A percentile compares a stretch with the other conserved stretches of the same genome.
phyloP scores from a whole-genome alignment of 2,888 invertebrate genomes.

The Drosophila villosipedis region DNA sequence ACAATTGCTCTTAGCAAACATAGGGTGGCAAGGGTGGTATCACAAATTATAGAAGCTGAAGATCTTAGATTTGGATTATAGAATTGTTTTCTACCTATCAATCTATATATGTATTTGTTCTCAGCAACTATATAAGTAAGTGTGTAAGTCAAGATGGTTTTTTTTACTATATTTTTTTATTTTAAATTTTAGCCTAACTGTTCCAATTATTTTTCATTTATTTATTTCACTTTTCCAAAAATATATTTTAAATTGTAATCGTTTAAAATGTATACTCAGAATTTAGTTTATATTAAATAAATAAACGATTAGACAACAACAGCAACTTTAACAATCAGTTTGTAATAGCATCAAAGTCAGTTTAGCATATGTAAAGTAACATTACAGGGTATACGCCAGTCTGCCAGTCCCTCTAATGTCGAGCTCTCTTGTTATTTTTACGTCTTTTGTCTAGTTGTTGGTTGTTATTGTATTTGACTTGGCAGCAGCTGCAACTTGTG shows the following conservation, averaged over 20 bases:
- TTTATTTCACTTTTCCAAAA: not conserved
- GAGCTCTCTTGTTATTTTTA: constrained; percentile 4
- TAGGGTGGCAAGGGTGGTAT: not conserved
- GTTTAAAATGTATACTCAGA: not conserved
- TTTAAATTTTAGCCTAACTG: not conserved
- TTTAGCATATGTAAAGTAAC: too few species aligned
- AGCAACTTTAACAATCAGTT: not conserved
- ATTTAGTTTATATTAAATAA: not conserved
- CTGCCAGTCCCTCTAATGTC: not conserved
- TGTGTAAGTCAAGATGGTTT: not conserved
- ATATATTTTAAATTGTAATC: not conserved
- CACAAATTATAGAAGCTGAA: not conserved
- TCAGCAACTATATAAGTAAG: not conserved
- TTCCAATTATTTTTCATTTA: not conserved
- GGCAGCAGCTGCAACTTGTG: constrained; percentile 48
- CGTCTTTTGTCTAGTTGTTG: constrained; percentile 20
- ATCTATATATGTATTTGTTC: not conserved
- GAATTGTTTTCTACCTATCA: not conserved
- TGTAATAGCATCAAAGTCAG: not conserved
- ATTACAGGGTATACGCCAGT: not conserved
- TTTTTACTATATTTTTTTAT: not conserved
- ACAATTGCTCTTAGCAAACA: too few species aligned
- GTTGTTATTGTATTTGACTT: constrained; percentile 16
- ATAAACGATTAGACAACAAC: not conserved
- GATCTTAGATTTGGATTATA: not conserved